Evolutionary conservation across 1,140 invertebrate species (phyloP), one percentile per base, ranked within the genome.

Genomic region (Sminthurides bifidus): DNA sequence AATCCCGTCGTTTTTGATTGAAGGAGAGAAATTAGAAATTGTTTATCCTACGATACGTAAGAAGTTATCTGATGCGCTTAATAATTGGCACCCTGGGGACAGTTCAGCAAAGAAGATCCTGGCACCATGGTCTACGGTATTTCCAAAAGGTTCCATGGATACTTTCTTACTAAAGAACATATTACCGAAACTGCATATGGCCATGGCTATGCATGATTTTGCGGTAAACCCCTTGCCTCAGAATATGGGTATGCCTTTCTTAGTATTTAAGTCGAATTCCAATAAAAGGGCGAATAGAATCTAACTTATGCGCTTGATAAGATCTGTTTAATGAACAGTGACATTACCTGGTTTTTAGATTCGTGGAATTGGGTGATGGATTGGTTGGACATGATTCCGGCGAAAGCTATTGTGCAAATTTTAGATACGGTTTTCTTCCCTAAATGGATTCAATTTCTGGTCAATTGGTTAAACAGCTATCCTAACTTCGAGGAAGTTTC

Each of bases 31-130:
- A 43, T 70, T 97, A 65, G 83, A 89, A 63, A 80, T 81, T 1
- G 81, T 96, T 6, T 97, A 93, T 74, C 87, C 90, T n/a, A 81
- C 84, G 24, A 89, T 99, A 56, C 78, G 94, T 45, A 26, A 56
- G 2, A 97, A 97, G 69, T 74, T 99, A 8, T 82, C 86, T 29
- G 78, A 79, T 31, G 93, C 93, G 15, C 73, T 98, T 30, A 78
- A 77, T 0, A 83, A 81, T 29, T 98, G 95, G 95, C 83, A 89
- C 72, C 88, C 92, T 3, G 87, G 84, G 0, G 92, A 97, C 72
- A 76, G 79, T 44, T 96, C 92, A 2, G 94, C 92, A 0, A 80
- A 85, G 63, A 75, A 86, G n/a, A 90, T 98, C 73, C 74, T 99
- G 1, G 77, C 83, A 58, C 93, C 93, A 1, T 98, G 95, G 95